A percentile compares a stretch with the other conserved stretches of the same genome.
Evolutionary conservation across 2,797 vertebrate genomes (phyloP).

Genomic region (Anniella stebbinsi): DNA sequence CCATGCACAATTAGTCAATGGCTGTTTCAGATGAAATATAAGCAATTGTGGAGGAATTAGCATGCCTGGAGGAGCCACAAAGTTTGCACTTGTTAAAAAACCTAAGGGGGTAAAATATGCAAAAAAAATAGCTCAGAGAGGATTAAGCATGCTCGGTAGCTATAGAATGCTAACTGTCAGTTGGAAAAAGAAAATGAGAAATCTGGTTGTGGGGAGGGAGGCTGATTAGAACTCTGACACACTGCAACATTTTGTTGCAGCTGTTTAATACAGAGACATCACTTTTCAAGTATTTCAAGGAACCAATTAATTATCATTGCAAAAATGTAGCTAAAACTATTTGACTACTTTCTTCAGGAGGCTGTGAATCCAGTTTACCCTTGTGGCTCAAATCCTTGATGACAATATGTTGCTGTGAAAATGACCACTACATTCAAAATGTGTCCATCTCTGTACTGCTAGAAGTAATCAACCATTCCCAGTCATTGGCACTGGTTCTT

Average conservation of each 20-base stretch:
- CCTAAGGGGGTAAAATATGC: neutral
- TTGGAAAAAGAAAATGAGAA: neutral
- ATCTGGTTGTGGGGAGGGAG: neutral
- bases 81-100: neutral
- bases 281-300: neutral
- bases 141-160: neutral
- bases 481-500: slow-evolving; percentile 94
- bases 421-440: slow-evolving; percentile 91
- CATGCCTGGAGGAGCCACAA: neutral
- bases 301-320: neutral
- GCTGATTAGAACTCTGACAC: neutral
- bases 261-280: neutral
- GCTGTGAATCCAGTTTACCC: slow-evolving; percentile 81
- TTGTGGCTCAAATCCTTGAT: slow-evolving; percentile 93
- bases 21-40: neutral
- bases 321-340: neutral
- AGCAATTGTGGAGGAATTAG: neutral
- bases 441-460: slow-evolving; percentile 90
- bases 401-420: slow-evolving; percentile 91
- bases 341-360: slow-evolving; percentile 70
- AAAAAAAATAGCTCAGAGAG: no score
- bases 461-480: slow-evolving; percentile 95
- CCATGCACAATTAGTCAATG: neutral
- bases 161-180: neutral
- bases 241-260: neutral